phyloP scores from a whole-genome alignment of 1,140 invertebrate species.

The Monochamus saltuarius region DNA sequence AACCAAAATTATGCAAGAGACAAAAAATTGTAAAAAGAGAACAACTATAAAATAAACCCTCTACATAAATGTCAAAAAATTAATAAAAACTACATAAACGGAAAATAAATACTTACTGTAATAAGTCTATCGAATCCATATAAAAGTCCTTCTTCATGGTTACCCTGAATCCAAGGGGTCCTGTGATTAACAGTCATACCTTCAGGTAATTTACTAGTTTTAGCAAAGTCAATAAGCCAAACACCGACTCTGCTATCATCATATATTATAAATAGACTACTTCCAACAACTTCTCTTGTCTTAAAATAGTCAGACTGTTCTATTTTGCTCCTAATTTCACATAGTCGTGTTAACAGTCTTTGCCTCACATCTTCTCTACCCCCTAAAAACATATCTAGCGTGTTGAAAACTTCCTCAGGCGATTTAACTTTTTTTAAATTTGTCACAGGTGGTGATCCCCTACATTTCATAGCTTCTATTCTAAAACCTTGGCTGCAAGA shows the following conservation, averaged over 20 bases:
- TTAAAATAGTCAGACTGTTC: slow-evolving; percentile 86
- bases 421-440: slow-evolving; percentile 78
- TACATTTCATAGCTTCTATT: slow-evolving; percentile 92
- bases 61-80: too few species aligned
- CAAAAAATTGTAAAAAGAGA: too few species aligned
- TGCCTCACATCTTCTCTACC: slow-evolving; percentile 64
- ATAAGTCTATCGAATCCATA: slow-evolving; percentile 87
- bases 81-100: too few species aligned
- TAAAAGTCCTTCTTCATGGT: slow-evolving; percentile 93
- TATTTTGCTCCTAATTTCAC: slow-evolving; percentile 74
- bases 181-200: slow-evolving; percentile 74
- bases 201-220: slow-evolving; percentile 76
- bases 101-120: slow-evolving; percentile 49
- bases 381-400: slow-evolving; percentile 77
- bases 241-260: slow-evolving; percentile 82
- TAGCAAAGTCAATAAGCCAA: slow-evolving; percentile 97
- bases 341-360: slow-evolving; percentile 72
- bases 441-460: slow-evolving; percentile 71
- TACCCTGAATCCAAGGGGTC: slow-evolving; percentile 79
- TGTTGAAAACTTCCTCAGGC: slow-evolving; percentile 73
- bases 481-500: slow-evolving; percentile 90
- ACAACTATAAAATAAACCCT: too few species aligned
- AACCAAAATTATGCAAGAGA: too few species aligned
- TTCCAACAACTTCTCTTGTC: slow-evolving; percentile 91
- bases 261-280: slow-evolving; percentile 91